phyloP scores from a whole-genome alignment of 1,140 invertebrate genomes.

The Drosophila littoralis region DNA sequence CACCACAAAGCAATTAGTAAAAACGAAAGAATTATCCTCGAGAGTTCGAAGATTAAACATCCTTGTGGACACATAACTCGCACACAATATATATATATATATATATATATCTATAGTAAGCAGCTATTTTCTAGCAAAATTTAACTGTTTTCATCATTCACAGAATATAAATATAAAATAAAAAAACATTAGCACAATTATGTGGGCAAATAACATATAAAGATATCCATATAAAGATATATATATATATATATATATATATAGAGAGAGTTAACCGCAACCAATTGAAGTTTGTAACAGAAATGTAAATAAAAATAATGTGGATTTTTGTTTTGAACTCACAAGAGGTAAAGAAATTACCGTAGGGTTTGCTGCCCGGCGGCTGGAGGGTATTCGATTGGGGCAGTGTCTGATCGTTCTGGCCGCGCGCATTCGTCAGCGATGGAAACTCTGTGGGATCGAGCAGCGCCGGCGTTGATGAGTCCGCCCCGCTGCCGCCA shows the following conservation, averaged over 20 bases:
- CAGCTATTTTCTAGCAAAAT: too few species aligned
- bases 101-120: too few species aligned
- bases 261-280: constrained; percentile 14
- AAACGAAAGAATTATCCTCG: constrained; percentile 9
- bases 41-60: too few species aligned
- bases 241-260: constrained; percentile 12
- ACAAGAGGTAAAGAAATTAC: constrained; percentile 86
- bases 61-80: too few species aligned
- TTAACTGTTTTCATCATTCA: neutral
- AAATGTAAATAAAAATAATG: constrained; percentile 68
- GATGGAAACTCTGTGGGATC: constrained; percentile 96
- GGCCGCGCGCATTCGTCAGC: constrained; percentile 91
- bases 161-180: neutral
- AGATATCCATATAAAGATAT: constrained; percentile 13
- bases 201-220: neutral
- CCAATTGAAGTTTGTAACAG: constrained; percentile 39
- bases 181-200: constrained; percentile 27
- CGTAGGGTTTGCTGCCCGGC: constrained; percentile 94
- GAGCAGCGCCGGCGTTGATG: constrained; percentile 91
- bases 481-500: constrained; percentile 86
- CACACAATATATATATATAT: too few species aligned
- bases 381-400: constrained; percentile 91
- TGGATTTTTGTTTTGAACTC: constrained; percentile 83
- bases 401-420: constrained; percentile 90
- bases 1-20: constrained; percentile 32